These are phyloP conservation scores for Leistus spinibarbis DNA, from an alignment of 2,888 invertebrate genomes.

Conservation along the genomic window DNA sequence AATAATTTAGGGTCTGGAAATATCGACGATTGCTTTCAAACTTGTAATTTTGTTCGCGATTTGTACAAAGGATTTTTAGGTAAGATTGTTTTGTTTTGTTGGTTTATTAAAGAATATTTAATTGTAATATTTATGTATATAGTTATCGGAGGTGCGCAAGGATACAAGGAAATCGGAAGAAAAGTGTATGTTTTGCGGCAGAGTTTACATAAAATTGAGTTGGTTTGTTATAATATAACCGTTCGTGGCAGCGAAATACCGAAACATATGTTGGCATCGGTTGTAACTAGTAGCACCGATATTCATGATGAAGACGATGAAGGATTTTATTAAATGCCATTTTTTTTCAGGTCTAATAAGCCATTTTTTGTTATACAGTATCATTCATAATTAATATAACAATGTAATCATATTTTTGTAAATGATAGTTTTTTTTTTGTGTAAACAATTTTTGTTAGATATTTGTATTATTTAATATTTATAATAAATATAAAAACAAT, in stretches of 20 bases:
- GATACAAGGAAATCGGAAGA: constrained; percentile 68
- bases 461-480: too few species aligned
- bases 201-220: constrained; percentile 82
- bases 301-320: constrained; percentile 52
- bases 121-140: constrained; percentile 50
- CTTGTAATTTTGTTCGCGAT: constrained; percentile 73
- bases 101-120: neutral
- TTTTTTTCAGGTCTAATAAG: neutral
- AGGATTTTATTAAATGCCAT: constrained; percentile 48
- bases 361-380: neutral
- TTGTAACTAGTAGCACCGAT: constrained; percentile 53
- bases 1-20: constrained; percentile 80
- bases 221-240: constrained; percentile 79
- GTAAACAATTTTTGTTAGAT: too few species aligned
- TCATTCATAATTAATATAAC: neutral
- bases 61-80: constrained; percentile 69
- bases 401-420: neutral
- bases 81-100: constrained; percentile 44
- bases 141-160: constrained; percentile 58
- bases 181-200: constrained; percentile 75
- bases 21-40: constrained; percentile 70
- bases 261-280: constrained; percentile 67
- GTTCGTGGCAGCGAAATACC: constrained; percentile 83
- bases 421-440: too few species aligned
- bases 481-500: too few species aligned